phyloP scores from a whole-genome alignment of 1,140 invertebrate genomes.

The Lineus longissimus region DNA sequence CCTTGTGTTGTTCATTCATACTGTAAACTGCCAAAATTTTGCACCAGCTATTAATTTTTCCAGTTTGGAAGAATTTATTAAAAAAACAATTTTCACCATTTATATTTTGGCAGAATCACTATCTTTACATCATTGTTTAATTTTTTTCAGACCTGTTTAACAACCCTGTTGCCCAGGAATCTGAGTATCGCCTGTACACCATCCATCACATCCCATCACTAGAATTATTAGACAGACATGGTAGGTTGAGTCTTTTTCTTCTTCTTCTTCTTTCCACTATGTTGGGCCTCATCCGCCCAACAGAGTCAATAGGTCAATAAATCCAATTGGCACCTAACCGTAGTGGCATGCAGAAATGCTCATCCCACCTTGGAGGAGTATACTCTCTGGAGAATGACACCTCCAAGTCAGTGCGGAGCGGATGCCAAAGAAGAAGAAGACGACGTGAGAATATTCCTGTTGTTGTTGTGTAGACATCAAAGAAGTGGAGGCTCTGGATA shows the following conservation, averaged over 20 bases:
- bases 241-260: too few relatives aligned
- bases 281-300: not conserved
- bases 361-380: too few relatives aligned
- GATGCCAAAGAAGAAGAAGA: not conserved
- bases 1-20: not conserved
- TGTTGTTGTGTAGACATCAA: too few relatives aligned
- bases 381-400: not conserved
- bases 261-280: not conserved
- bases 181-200: slow-evolving; percentile 39
- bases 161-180: slow-evolving; percentile 45
- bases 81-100: not conserved
- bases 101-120: not conserved
- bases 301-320: too few relatives aligned
- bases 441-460: not conserved
- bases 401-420: not conserved
- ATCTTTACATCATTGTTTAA: not conserved
- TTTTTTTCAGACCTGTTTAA: slow-evolving; percentile 41
- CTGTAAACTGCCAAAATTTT: not conserved
- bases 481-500: too few relatives aligned
- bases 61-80: not conserved
- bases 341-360: too few relatives aligned
- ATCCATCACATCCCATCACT: slow-evolving; percentile 36
- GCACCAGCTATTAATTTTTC: not conserved
- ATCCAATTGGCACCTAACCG: too few relatives aligned
- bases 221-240: slow-evolving; percentile 38